Conservation (phyloP, 1,140 invertebrate genomes). For the Philopotamus ludificatus region DNA sequence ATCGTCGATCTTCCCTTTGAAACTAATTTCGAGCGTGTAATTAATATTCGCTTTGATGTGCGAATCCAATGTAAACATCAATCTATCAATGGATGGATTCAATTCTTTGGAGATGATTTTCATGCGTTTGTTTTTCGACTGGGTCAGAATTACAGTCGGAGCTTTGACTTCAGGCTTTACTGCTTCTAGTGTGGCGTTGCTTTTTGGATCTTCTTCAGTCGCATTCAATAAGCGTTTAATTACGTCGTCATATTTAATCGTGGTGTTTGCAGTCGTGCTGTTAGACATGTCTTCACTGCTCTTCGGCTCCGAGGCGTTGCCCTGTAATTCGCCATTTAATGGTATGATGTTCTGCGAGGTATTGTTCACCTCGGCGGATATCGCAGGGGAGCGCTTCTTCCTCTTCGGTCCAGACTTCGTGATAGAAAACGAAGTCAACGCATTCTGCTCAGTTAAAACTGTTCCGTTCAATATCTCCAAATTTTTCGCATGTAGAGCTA, state of each 20-base stretch:
- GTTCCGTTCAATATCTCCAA: conserved; percentile 55
- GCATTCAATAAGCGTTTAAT: neutral
- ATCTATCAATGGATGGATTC: conserved; percentile 26
- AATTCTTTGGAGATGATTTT: conserved; percentile 30
- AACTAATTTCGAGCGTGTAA: conserved; percentile 57
- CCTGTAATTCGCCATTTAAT: neutral
- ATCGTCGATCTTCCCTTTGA: conserved; percentile 57
- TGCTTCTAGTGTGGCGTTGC: neutral
- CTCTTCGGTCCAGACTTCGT: neutral
- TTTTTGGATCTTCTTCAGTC: neutral
- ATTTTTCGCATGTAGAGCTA: conserved; percentile 68
- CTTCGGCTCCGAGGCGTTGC: neutral
- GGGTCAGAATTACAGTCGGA: conserved; percentile 23
- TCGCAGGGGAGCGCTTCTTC: neutral
- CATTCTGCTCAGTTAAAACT: conserved; percentile 48
- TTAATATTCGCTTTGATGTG: conserved; percentile 45
- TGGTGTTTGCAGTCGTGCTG: neutral
- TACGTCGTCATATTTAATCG: neutral
- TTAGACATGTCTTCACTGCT: neutral
- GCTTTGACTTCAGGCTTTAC: neutral
- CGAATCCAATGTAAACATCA: conserved; percentile 44
- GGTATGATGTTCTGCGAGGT: neutral
- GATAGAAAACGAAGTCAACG: neutral
- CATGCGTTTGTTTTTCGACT: conserved; percentile 25
- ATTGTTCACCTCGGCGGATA: neutral